phyloP scores from a whole-genome alignment of 1,140 invertebrate species.

The Zaprionus tsacasi region DNA sequence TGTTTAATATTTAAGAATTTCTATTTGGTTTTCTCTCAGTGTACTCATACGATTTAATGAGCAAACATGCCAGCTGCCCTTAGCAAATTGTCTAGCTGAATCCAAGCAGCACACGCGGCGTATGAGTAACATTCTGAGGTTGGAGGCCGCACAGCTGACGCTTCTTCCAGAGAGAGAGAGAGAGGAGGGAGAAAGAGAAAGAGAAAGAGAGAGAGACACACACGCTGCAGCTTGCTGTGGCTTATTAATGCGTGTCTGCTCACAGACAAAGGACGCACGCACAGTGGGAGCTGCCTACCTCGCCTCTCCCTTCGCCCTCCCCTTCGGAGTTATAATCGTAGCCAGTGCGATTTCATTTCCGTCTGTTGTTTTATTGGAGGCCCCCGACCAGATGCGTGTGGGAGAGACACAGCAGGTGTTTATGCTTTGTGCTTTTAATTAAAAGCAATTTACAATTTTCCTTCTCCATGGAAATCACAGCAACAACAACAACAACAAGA shows the following conservation, averaged over 20 bases:
- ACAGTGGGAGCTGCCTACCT: not conserved
- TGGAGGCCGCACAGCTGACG: conserved; percentile 43
- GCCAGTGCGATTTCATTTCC: conserved; percentile 71
- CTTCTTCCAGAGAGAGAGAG: not conserved
- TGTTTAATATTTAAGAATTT: not conserved
- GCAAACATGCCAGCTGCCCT: conserved; percentile 24
- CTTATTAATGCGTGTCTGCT: conserved; percentile 32
- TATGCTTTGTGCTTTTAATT: conserved; percentile 83
- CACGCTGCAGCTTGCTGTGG: not conserved
- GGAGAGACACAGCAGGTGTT: conserved; percentile 67
- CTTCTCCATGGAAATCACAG: conserved; percentile 67
- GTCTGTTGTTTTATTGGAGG: conserved; percentile 54
- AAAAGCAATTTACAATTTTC: conserved; percentile 82
- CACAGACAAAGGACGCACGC: not conserved
- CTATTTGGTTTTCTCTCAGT: conserved; percentile 16
- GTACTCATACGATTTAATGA: conserved; percentile 57
- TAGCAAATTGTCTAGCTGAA: conserved; percentile 50
- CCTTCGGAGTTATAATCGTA: conserved; percentile 21
- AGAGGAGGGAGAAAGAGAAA: not conserved
- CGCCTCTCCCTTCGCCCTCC: not conserved
- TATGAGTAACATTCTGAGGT: conserved; percentile 57
- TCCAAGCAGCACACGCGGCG: conserved; percentile 48
- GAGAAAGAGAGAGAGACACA: not conserved
- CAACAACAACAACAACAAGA: not conserved
- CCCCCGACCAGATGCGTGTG: conserved; percentile 2